phyloP scores from a whole-genome alignment of 2,113 vertebrate species.

The Xyliphius kryptos region DNA sequence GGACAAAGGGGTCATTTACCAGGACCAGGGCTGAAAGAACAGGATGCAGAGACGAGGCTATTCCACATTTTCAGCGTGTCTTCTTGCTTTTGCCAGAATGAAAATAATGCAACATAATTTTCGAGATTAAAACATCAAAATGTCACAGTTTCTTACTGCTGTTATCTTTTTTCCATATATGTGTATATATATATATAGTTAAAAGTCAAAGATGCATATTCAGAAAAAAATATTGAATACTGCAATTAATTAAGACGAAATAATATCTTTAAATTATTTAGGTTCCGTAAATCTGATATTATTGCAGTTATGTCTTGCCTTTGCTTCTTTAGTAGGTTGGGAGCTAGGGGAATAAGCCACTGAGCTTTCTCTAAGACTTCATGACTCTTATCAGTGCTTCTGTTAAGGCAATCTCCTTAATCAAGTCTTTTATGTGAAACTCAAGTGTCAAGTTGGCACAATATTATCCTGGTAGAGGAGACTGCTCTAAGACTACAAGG shows the following conservation, averaged over 20 bases:
- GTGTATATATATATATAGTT: too few relatives aligned
- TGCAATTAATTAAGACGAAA: too few relatives aligned
- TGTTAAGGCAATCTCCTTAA: slow-evolving; percentile 20
- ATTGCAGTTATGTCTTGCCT: background rate
- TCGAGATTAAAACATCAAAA: background rate
- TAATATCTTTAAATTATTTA: background rate
- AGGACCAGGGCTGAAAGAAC: slow-evolving; percentile 24
- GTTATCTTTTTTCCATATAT: too few relatives aligned
- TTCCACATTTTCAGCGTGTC: background rate
- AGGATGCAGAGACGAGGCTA: slow-evolving; percentile 14
- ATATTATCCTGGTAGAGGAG: too few relatives aligned
- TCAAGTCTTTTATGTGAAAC: slow-evolving; percentile 35
- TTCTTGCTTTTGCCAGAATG: background rate
- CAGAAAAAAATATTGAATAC: too few relatives aligned
- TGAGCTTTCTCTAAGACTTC: slow-evolving; percentile 24
- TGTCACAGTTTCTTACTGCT: too few relatives aligned
- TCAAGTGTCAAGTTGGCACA: background rate
- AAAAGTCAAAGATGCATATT: too few relatives aligned
- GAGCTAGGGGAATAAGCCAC: slow-evolving; percentile 27
- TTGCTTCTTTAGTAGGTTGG: slow-evolving; percentile 18
- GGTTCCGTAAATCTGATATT: background rate
- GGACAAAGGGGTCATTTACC: slow-evolving; percentile 42
- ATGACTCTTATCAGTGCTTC: slow-evolving; percentile 23
- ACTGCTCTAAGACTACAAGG: too few relatives aligned
- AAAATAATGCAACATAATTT: slow-evolving; percentile 1